Base-by-base conservation (phyloP, 2,888 invertebrate genomes). In the Pasiphila rectangulata region DNA sequence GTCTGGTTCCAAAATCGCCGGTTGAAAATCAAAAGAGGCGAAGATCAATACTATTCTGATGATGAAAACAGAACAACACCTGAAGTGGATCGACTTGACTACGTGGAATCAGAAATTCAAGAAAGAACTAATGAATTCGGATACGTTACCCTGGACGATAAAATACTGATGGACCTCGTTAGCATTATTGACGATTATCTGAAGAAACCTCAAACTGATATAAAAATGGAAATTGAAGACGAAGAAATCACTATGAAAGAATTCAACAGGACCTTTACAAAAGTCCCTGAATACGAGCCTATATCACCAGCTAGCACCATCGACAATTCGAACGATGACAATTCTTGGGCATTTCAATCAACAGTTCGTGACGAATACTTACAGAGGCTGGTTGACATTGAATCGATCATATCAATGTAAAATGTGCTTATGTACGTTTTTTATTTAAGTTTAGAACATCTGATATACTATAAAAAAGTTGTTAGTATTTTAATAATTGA, bases 1-100 rank as follows among this genome's bases (percentile, higher is more conserved):
- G 93, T 94, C 7, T 94, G 94, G 94, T 95, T 95, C 67, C 94
- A 95, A 67, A 94, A 94, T 67, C 85, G 94, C 0, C 78, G 94
- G 0, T 92, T 94, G 91, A 92, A 92, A 57, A 77, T 69, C 55
- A 93, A 92, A 64, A 92, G 90, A 61, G 90, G 89, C 37, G 72
- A 54, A 6, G 55, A 64, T 1, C 17, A 52, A 7, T 6, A 7
- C 0, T 16, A 12, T 34, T 48, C 47, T 20, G 43, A 30, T 29
- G 19, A 38, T 13, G 44, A 42, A 34, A 35, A 21, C 7, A 36
- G 46, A 43, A 46, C 29, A 51, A 15, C 63, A 57, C 6, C 39
- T 5, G 40, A 42, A 9, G 17, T 45, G 0, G 57, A 62, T 30
- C 59, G 62, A 6, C 48, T 79, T 2, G 63, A 72, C 19, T 66